Conservation (phyloP, 2,113 vertebrate genomes). For the Pelvicachromis taeniatus region DNA sequence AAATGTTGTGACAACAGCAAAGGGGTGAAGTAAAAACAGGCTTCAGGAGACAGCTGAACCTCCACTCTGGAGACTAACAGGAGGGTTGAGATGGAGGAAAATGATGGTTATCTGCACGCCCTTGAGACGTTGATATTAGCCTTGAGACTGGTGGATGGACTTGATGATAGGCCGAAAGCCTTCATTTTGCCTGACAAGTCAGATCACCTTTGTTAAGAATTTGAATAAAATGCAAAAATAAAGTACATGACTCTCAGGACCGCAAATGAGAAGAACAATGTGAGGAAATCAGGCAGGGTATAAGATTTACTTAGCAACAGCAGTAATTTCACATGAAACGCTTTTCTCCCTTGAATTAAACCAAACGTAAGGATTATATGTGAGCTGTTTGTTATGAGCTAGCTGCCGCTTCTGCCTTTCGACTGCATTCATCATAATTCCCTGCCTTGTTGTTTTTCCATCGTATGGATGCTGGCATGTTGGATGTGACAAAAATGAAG, state of each 20-base stretch:
- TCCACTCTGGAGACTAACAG: conserved; percentile 31
- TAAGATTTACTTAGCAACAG: conserved; percentile 28
- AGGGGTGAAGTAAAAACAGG: conserved; percentile 62
- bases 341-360: conserved; percentile 18
- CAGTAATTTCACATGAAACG: not conserved
- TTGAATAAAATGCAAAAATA: not conserved
- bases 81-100: conserved; percentile 46
- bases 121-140: conserved; percentile 66
- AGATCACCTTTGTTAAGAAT: not conserved
- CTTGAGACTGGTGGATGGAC: conserved; percentile 51
- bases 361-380: conserved; percentile 5
- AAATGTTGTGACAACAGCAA: conserved; percentile 69
- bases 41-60: conserved; percentile 58
- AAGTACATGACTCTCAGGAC: not conserved
- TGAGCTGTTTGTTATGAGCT: conserved; percentile 30
- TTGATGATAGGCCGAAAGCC: conserved; percentile 61
- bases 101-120: conserved; percentile 65
- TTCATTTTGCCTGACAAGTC: conserved; percentile 17
- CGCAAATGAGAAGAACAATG: not conserved
- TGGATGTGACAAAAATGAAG: conserved; percentile 64
- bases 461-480: conserved; percentile 39
- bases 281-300: not conserved
- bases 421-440: conserved; percentile 65
- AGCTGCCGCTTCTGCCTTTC: conserved; percentile 9
- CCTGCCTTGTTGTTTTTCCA: conserved; percentile 55